A percentile compares a stretch with the other conserved stretches of the same genome.
phyloP scores from a whole-genome alignment of 2,888 invertebrate species.

The Nebria brevicollis region DNA sequence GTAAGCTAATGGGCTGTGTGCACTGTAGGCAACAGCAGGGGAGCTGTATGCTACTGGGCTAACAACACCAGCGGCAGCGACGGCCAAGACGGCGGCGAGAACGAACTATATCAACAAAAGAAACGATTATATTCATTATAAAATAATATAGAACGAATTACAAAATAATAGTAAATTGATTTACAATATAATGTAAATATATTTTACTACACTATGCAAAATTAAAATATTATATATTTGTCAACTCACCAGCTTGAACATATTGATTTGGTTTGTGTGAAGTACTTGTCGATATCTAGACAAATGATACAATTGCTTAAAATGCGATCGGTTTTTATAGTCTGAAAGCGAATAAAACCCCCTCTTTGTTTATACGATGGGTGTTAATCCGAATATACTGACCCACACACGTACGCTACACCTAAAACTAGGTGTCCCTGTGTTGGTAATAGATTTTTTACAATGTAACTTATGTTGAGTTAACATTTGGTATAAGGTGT shows the following conservation, averaged over 20 bases:
- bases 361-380: not conserved
- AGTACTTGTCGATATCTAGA: not conserved
- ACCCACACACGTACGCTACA: not conserved
- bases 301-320: not conserved
- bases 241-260: not conserved
- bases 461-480: not conserved
- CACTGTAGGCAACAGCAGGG: not conserved
- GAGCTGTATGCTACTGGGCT: slow-evolving; percentile 49
- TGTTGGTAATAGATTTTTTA: not conserved
- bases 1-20: not conserved
- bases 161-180: too few species aligned
- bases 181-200: not conserved
- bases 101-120: slow-evolving; percentile 23
- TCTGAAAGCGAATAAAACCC: not conserved
- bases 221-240: not conserved
- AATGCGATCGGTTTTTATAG: not conserved
- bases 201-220: too few species aligned
- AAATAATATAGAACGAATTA: too few species aligned
- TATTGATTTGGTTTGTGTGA: slow-evolving; percentile 8
- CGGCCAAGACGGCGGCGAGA: slow-evolving; percentile 37
- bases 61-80: slow-evolving; percentile 13
- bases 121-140: too few species aligned
- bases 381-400: not conserved
- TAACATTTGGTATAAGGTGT: not conserved
- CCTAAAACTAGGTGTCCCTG: not conserved